These are phyloP conservation scores for Neodiprion lecontei DNA, from an alignment of 1,140 invertebrate genomes.

Conservation along the genomic window DNA sequence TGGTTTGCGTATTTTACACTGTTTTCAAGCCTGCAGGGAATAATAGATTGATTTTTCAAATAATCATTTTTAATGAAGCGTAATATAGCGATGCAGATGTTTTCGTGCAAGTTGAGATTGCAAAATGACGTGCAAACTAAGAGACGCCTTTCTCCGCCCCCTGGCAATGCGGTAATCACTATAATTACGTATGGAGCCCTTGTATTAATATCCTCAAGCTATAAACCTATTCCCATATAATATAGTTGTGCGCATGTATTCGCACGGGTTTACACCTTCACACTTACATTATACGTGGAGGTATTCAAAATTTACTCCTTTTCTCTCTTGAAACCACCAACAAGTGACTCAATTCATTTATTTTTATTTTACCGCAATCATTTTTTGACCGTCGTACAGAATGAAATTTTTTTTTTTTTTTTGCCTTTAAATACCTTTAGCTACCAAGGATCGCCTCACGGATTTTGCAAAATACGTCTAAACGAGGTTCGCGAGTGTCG, in stretches of 20 bases:
- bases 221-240: conserved; percentile 20
- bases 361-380: no score
- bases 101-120: conserved; percentile 50
- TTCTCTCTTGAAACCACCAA: no score
- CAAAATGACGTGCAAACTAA: conserved; percentile 63
- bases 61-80: background rate
- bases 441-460: no score
- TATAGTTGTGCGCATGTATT: background rate
- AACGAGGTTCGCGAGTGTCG: no score
- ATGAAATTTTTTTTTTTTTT: background rate
- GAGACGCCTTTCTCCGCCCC: conserved; percentile 60
- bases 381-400: background rate
- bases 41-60: no score
- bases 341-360: no score
- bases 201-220: conserved; percentile 61
- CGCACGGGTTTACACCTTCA: background rate
- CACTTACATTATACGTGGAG: no score
- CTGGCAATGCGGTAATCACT: conserved; percentile 63
- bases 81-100: background rate
- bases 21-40: no score
- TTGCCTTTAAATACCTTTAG: background rate
- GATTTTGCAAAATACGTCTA: no score
- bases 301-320: no score
- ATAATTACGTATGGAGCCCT: conserved; percentile 63
- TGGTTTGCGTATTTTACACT: no score